Evolutionary conservation across 2,113 vertebrate genomes (phyloP).

Genomic region (Albula goreensis): DNA sequence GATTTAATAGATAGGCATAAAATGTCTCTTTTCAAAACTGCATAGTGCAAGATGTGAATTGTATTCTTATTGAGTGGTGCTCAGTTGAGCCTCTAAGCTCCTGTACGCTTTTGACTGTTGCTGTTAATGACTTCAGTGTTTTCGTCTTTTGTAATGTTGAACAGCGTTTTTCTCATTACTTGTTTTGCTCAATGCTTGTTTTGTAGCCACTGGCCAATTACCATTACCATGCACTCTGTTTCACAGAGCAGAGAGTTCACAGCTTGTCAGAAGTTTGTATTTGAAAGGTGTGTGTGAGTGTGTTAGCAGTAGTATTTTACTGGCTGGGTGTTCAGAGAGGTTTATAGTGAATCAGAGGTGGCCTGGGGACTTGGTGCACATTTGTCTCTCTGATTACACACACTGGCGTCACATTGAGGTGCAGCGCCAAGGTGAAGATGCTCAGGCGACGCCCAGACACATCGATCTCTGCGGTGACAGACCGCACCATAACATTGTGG

Average conservation of each 20-base stretch:
- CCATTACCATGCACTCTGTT: not conserved
- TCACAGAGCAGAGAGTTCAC: not conserved
- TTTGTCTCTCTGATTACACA: not conserved
- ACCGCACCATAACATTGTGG: not conserved
- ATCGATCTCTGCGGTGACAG: not conserved
- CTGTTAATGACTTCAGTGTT: not conserved
- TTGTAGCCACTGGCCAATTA: not conserved
- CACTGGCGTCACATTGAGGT: not conserved
- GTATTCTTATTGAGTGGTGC: not conserved
- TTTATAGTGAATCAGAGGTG: not conserved
- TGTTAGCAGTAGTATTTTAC: not conserved
- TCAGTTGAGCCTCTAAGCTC: not conserved
- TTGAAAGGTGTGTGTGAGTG: not conserved
- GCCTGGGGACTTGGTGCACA: not conserved
- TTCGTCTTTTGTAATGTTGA: not conserved
- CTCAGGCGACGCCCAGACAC: not conserved
- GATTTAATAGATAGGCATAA: not conserved
- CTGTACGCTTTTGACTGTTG: not conserved
- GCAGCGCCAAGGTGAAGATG: not conserved
- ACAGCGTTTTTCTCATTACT: not conserved
- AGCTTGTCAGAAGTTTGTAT: not conserved
- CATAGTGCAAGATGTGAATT: not conserved
- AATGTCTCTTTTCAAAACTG: not conserved
- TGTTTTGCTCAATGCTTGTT: not conserved
- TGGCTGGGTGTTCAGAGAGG: not conserved